Base-by-base conservation (phyloP, 2,888 invertebrate species). In the Oscheius sp. region DNA sequence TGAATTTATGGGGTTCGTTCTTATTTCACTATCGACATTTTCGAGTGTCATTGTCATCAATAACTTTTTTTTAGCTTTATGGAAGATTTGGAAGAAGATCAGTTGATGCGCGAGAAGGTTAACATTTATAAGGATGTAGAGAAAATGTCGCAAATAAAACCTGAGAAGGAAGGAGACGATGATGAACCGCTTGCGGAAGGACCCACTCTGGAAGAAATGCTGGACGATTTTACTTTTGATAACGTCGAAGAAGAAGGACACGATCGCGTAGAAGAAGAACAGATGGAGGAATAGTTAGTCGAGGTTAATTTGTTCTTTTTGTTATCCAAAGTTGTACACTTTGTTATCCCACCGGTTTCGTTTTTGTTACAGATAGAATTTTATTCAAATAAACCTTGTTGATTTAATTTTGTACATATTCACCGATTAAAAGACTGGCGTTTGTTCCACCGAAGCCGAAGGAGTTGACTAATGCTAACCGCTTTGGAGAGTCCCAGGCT, bases 381-480 rank as follows among this genome's bases (percentile, higher is more conserved):
- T 43, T 58, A 59, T 58, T 13, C 23, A n/a, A 27, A 58, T 35
- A 35, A 35, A 35, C 3, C n/a, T 35, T 35, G 35, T 35, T 35
- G 5, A 3, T 21, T 35, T 35, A 7, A 7, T 41, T 35, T 3
- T 61, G 12, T 41, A 18, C 35, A 21, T 27, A 66, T 49, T 52
- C 23, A 23, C 66, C 66, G 3, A 69, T 25, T 12, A 69, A 13
- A 7, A 83, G 70, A 72, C 80, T 79, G 18, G 96, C 95, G 92
- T 99, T 99, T 2, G 97, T 98, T 55, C 98, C 98, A 71, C 99
- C 98, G 91, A 99, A 99, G 5, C 98, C 99, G 91, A 99, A 98
- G 0, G 98, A 96, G 90, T 99, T 99, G 89, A 95, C 96, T 66
- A 99, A 89, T 18, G 95, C 96, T 7, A 81, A 73, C 55, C 77